Conservation (phyloP, 92 coral and sea anemone genomes). For the Parazoanthus swiftii region DNA sequence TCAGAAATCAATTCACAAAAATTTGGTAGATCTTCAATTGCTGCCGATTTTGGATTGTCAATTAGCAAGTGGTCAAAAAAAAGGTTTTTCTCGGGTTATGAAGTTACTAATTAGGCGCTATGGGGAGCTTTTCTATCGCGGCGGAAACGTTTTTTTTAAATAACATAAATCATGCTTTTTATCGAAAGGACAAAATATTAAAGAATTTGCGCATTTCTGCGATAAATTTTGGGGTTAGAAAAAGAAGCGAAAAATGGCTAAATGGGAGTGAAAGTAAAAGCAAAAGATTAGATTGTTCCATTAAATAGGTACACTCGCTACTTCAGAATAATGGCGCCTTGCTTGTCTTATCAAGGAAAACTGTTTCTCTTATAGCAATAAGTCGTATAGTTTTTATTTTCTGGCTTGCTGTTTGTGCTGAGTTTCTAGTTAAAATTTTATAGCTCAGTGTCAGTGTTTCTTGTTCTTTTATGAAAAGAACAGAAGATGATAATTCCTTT, state of each 20-base stretch:
- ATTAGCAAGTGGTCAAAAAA: conserved; percentile 35
- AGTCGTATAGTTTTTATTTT: conserved; percentile 30
- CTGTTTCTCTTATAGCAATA: conserved; percentile 41
- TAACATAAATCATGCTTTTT: neutral
- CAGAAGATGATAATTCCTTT: conserved; percentile 37
- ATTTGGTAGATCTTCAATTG: conserved; percentile 9
- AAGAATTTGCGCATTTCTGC: neutral
- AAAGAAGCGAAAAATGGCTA: neutral
- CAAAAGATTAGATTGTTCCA: neutral
- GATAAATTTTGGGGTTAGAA: neutral
- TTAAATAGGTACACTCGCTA: neutral
- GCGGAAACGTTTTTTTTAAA: conserved; percentile 14
- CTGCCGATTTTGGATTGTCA: conserved; percentile 22
- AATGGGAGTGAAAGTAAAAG: neutral
- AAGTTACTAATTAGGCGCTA: conserved; percentile 31
- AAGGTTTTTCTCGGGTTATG: conserved; percentile 10
- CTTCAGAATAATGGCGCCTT: neutral
- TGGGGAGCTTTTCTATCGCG: conserved; percentile 39
- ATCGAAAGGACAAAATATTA: neutral
- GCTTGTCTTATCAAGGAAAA: neutral
- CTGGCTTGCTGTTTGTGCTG: neutral
- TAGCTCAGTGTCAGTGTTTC: conserved; percentile 38
- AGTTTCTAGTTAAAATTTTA: conserved; percentile 46
- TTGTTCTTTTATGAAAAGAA: conserved; percentile 69
- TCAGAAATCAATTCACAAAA: conserved; percentile 6